Percentiles rank a stretch among this genome's conserved stretches.
These are phyloP conservation scores for Macheiramphus alcinus DNA, from an alignment of 2,113 vertebrate genomes.

Conservation along the genomic window DNA sequence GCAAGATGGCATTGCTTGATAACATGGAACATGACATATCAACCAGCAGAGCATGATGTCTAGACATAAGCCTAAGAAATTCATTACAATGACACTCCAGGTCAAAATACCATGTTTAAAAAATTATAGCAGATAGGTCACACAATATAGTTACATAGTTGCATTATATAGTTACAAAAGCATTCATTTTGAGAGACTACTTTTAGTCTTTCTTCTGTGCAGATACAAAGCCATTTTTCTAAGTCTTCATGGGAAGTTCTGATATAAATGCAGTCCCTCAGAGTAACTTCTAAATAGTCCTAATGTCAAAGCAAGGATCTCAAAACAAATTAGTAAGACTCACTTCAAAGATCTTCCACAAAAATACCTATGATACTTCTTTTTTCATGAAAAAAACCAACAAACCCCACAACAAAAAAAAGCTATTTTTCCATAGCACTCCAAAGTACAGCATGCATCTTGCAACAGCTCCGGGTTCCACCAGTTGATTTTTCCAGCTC, in stretches of 20 bases:
- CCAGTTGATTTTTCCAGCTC: neutral
- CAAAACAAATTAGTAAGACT: neutral
- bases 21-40: neutral
- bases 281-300: neutral
- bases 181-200: neutral
- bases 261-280: neutral
- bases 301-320: neutral
- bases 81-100: neutral
- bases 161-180: neutral
- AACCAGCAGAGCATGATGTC: neutral
- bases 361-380: neutral
- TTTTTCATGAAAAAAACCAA: neutral
- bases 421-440: neutral
- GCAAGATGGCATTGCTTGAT: neutral
- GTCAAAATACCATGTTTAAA: neutral
- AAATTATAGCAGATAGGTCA: neutral
- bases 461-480: neutral
- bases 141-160: neutral
- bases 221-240: neutral
- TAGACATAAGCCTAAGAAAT: neutral
- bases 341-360: neutral
- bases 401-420: neutral
- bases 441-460: neutral
- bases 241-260: neutral
- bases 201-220: neutral